Evolutionary conservation across 1,140 invertebrate genomes (phyloP), one percentile per base, ranked within the genome.

Genomic region (Drosophila micromelanica): DNA sequence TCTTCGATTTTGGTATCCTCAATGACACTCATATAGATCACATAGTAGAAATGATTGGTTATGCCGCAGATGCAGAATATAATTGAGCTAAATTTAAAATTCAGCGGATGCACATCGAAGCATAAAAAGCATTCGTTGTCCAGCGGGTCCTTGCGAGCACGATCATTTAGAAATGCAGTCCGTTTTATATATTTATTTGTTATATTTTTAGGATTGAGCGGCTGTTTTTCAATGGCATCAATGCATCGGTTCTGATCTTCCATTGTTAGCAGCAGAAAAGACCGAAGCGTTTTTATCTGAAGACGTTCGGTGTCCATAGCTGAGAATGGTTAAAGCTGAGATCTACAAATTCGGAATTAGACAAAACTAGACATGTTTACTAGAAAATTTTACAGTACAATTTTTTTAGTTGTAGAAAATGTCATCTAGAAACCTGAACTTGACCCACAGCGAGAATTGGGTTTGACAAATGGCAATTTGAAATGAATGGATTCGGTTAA

Each of bases 101-200:
- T 71, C 5, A 78, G 5, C 2, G 56, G 55, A n/a, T 54, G 42
- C 12, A 59, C 42, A n/a, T 78, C 76, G 23, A 54, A 78, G 17
- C 40, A 12, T 1, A 78, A 23, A 13, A 76, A 78, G 42, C 73
- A 76, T 1, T 76, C 76, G 27, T 67, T 76, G 5, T 65, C 73
- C 67, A 52, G 8, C 0, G 13, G 17, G 7, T 65, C 43, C 0
- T 0, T 0, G 0, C 12, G 45, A 7, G 43, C 40, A 1, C 9
- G 35, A 1, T 43, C 15, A 1, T 37, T 35, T 0, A 76, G 32
- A 6, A 45, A 6, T 0, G 12, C 27, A 0, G 59, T 76, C 9
- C 62, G 73, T 40, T 78, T 78, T 8, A 78, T 2, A 15, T 78
- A 78, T 13, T 75, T 78, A 27, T 78, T 49, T 4, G n/a, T 9